Base-by-base conservation (phyloP, 2,888 invertebrate species). In the Nemotelus pantherinus region DNA sequence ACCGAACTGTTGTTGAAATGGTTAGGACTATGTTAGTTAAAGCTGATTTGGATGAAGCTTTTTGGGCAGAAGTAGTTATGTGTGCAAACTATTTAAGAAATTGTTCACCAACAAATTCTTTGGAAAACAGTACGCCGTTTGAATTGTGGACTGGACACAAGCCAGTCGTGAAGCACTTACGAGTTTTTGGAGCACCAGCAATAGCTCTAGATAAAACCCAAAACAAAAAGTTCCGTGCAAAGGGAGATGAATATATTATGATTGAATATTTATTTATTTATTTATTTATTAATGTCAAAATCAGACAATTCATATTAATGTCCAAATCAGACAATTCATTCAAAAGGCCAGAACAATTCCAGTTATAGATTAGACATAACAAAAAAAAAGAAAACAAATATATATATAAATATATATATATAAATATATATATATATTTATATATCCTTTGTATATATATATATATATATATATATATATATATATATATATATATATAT, bases 101-200 rank as follows among this genome's bases (percentile, higher is more conserved):
- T 57, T 2, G 57, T 25, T 3, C 57, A 4, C n/a, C 10, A 7
- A 57, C 57, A 3, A n/a, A n/a, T 75, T 81, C 57, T 2, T 9
- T 57, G 2, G 0, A 2, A 0, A 25, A 9, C 10, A 9, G 2
- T 10, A 57, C 9, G 9, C 57, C 57, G 25, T 57, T 57, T 57
- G 57, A 57, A 25, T 10, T 25, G 0, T 57, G 4, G 57, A 25
- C 6, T 57, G 57, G 57, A 3, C 10, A 57, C n/a, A 57, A 57
- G 25, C 57, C 57, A 3, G 3, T 3, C 25, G 57, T 57, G 0
- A 25, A 10, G 3, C 57, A 57, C 10, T 57, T 57, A 9, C 3
- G 57, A 57, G 10, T 57, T 3, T 57, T 57, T 57, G 57, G 57
- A 25, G 57, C 57, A 3, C 10, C 10, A 7, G 57, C 57, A 3